Percentiles rank a stretch among this genome's conserved stretches.
phyloP scores from a whole-genome alignment of 2,113 vertebrate species.

The Etia nguti region DNA sequence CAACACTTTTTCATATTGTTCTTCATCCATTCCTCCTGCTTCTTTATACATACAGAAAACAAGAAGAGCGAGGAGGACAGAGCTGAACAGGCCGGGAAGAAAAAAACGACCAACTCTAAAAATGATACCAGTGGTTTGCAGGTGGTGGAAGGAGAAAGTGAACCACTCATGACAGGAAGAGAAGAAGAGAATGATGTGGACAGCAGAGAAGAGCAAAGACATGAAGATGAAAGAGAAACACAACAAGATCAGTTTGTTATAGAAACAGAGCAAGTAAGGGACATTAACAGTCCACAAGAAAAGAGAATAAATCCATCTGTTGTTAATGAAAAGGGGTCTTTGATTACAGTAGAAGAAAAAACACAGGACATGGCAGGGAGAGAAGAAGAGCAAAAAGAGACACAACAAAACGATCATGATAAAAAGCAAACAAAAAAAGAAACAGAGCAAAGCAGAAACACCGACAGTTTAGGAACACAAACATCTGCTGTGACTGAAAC shows the following conservation, averaged over 20 bases:
- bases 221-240: not conserved
- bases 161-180: not conserved
- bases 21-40: no score
- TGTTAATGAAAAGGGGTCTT: not conserved
- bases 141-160: fast-evolving
- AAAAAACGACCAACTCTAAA: not conserved
- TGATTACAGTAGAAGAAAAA: not conserved
- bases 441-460: fast-evolving
- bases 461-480: not conserved
- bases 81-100: not conserved
- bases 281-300: not conserved
- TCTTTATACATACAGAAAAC: no score
- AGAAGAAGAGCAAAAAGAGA: not conserved
- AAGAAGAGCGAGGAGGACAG: not conserved
- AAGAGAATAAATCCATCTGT: fast-evolving
- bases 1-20: no score
- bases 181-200: not conserved
- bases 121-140: fast-evolving
- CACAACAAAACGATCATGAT: fast-evolving
- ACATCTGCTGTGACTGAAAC: fast-evolving
- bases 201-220: not conserved
- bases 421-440: fast-evolving
- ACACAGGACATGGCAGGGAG: not conserved
- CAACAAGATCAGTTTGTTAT: not conserved
- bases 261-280: not conserved